Evolutionary conservation across 2,888 invertebrate species (phyloP).

Genomic region (Eilema sororculum): DNA sequence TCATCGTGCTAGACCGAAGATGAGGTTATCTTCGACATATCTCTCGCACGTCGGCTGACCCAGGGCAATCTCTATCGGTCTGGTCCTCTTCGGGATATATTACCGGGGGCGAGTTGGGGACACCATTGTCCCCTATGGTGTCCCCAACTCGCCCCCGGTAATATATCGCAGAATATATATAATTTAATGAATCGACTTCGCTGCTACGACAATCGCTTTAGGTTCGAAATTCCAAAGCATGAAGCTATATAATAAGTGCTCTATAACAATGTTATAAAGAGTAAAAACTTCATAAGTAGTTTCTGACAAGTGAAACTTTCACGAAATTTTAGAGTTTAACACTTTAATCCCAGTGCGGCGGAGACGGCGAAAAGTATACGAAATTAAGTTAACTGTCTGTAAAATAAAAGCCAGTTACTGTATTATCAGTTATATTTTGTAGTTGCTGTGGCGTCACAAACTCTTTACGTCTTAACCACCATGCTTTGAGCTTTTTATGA

Average conservation of each 20-base stretch:
- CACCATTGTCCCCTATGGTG: no score
- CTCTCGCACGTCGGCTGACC: no score
- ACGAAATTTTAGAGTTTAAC: slow-evolving; percentile 4
- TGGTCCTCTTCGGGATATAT: no score
- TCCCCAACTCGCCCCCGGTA: no score
- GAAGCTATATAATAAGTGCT: neutral
- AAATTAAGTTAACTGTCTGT: neutral
- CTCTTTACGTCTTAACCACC: no score
- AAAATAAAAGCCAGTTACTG: neutral
- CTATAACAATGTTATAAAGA: neutral
- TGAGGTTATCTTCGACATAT: no score
- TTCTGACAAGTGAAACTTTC: slow-evolving; percentile 7
- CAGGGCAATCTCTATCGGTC: no score
- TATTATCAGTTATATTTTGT: neutral
- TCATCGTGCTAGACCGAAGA: no score
- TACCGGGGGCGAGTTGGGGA: no score
- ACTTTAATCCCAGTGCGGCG: slow-evolving; percentile 8
- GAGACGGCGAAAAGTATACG: neutral
- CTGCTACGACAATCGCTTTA: neutral
- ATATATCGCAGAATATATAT: no score
- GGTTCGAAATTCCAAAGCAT: neutral
- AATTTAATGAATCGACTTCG: neutral
- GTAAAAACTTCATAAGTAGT: slow-evolving; percentile 17
- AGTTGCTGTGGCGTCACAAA: neutral
- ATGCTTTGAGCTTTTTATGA: no score